Base-by-base conservation (phyloP, 2,797 vertebrate genomes). In the Zalophus californianus region DNA sequence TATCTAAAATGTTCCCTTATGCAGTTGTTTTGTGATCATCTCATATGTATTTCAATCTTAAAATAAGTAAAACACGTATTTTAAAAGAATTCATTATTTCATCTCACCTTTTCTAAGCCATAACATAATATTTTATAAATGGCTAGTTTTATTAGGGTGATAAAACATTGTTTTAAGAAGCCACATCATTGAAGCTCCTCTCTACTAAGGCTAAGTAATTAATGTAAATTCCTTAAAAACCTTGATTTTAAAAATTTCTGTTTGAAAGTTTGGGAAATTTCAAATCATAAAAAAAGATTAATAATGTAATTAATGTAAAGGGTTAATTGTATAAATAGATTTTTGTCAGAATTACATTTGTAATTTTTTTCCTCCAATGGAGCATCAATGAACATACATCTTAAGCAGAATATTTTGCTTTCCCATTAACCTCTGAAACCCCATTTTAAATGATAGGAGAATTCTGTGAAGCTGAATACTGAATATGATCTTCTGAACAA, bases 81-180 rank as follows among this genome's bases (percentile, higher is more conserved):
- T 85, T 78, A 58, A 66, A 97, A 29, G 44, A 25, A 35, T 89
- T 35, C 0, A 41, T 83, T 82, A 41, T 92, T 84, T 93, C 15
- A 87, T 96, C 23, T 29, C 32, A 3, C 41, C 75, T n/a, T 62
- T 38, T 27, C 3, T 77, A 38, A 21, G 15, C 8, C 29, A 12
- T 50, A 64, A 56, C 7, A 56, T 68, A 91, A 35, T 64, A 58
- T 95, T 95, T 68, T 62, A 35, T 84, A 95, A 83, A 84, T 0
- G 5, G 50, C 1, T 79, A 96, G 77, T 68, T 21, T 94, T 94
- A 95, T 90, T 93, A 96, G 77, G 38, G 14, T n/a, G 80, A 86
- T 86, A 78, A 94, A 8, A 85, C 1, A 0, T 62, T 88, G 48
- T 90, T 86, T 92, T 86, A 50, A 68, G 78, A 64, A 89, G 68